Evolutionary conservation across 1,140 invertebrate species (phyloP), one percentile per base, ranked within the genome.

Genomic region (Calliphora vicina): DNA sequence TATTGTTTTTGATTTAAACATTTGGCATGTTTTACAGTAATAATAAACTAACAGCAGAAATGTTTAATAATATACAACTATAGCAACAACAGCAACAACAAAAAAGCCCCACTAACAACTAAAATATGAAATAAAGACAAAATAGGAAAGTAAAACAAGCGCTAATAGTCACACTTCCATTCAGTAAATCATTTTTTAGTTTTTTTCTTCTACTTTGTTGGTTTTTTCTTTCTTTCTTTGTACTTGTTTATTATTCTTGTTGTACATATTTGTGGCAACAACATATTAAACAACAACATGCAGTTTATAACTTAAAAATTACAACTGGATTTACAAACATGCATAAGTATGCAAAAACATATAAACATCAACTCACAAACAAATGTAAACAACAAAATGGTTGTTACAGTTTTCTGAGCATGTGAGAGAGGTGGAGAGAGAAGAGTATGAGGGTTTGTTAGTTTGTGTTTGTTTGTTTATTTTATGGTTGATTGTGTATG

Each of bases 111-210:
- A 67, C 6, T 3, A 67, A 67, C 20, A 67, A 23, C 61, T 23
- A 57, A 17, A 57, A 57, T 57, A 57, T 57, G n/a, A 57, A 17
- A 57, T 57, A n/a, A n/a, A 57, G n/a, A 57, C 50, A 15, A 57
- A 57, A 57, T 57, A 50, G 50, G n/a, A 67, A 67, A 23, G n/a
- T 67, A 67, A 67, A 76, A 35, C 27, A 76, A 76, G 73, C 73
- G 73, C 73, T 76, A 76, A 76, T 76, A 76, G 73, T 76, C 73
- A 76, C 73, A 76, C 73, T 76, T 76, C 15, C 29, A 76, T 76
- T 42, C n/a, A 29, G 73, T 76, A 76, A 76, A 76, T 76, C 73
- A 76, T 76, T n/a, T 76, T 76, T n/a, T n/a, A n/a, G n/a, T n/a
- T n/a, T n/a, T n/a, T n/a, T n/a, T n/a, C n/a, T n/a, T n/a, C n/a